Conservation (phyloP, 2,113 vertebrate genomes). For the Callipepla californica region DNA sequence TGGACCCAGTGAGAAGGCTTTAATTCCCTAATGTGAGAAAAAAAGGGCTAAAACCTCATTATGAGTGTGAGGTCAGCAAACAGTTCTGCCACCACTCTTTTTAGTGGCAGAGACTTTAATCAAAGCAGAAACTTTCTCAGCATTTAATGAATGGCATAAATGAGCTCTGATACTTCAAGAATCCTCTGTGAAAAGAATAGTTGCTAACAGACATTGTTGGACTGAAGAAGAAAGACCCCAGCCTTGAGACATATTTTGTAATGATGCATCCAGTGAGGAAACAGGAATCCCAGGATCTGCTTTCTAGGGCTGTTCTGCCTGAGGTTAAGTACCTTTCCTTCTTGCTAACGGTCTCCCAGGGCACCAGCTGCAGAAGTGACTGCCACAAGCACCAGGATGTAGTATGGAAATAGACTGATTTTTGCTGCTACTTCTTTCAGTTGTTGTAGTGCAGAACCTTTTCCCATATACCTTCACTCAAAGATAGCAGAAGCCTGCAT, state of each 20-base stretch:
- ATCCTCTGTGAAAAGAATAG: neutral
- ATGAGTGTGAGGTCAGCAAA: neutral
- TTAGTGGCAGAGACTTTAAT: neutral
- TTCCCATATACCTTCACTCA: fast-evolving
- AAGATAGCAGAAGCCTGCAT: neutral
- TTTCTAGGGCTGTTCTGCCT: neutral
- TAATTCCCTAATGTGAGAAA: neutral
- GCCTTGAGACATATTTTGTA: neutral
- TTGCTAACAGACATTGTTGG: fast-evolving
- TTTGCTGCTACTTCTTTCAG: neutral
- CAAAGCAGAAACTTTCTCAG: neutral
- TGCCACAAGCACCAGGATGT: neutral
- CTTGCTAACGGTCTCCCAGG: neutral
- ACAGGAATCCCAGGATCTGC: neutral
- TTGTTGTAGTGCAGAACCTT: neutral
- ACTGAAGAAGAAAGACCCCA: neutral
- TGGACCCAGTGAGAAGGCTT: neutral
- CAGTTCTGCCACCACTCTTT: neutral
- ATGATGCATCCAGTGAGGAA: neutral
- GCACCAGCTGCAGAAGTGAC: neutral
- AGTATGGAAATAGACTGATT: neutral
- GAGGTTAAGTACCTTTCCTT: neutral
- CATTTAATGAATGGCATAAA: constrained; percentile 20
- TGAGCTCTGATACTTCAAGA: neutral
- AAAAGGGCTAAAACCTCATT: constrained; percentile 6